Evolutionary conservation across 2,113 vertebrate genomes (phyloP), one percentile per base, ranked within the genome.

Genomic region (Gulo gulo): DNA sequence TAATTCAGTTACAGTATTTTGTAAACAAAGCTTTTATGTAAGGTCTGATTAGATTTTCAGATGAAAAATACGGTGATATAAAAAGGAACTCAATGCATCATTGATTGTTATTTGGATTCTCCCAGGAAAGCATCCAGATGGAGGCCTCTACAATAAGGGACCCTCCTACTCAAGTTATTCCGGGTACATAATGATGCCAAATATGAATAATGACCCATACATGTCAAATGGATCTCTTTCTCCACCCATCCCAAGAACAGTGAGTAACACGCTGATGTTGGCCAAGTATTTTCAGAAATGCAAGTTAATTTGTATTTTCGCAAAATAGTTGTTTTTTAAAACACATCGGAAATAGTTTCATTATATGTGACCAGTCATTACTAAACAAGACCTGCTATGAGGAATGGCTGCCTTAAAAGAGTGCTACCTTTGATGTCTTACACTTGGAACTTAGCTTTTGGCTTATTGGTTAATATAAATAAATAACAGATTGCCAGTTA

Each of bases 111-210:
- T 91, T 90, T 97, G 95, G 20, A 61, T 69, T 98, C 98, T 98
- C 94, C 1, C 96, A 99, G 99, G 99, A 96, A 99, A 99, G 95
- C 99, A 99, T 98, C 99, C 99, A 92, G 99, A 99, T 97, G 98
- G 98, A 97, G 98, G 98, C 63, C 98, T 99, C 97, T 99, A 99
- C 98, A 99, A 98, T 99, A 99, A 99, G 99, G 99, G 99, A 96
- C 99, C 99, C 95, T 99, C 99, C 1, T 99, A 99, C 98, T 95
- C 99, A 0, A 99, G 99, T 96, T 99, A 99, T 97, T 99, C 99
- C n/a, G 99, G 99, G 97, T 99, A 99, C 98, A 99, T 99, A 99
- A 99, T 99, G 99, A 99, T 99, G 99, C 99, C 99, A 99, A 99
- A 99, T 98, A 99, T 99, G 99, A 99, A 99, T 98, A 99, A 99